Evolutionary conservation across 30 jellyfish, hydroid and myxozoan species (phyloP).

Genomic region (Aurelia aurita): DNA sequence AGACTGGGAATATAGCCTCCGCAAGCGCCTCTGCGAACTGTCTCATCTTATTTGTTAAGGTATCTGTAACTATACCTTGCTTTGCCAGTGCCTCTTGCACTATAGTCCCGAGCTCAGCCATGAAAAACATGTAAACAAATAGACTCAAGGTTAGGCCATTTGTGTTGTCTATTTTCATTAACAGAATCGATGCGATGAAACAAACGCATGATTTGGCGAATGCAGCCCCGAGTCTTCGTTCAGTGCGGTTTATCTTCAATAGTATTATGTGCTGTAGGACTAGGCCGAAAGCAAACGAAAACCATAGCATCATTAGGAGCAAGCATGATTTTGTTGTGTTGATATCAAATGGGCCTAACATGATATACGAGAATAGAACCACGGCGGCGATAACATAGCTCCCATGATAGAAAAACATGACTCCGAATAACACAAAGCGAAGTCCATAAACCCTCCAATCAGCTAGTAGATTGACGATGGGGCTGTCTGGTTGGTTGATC

Average conservation of each 20-base stretch:
- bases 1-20: constrained; percentile 43
- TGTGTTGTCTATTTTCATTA: constrained; percentile 45
- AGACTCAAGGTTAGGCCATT: constrained; percentile 44
- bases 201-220: constrained; percentile 49
- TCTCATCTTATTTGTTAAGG: constrained; percentile 8
- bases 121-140: constrained; percentile 51
- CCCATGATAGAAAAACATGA: constrained; percentile 52
- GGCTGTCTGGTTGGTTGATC: not conserved
- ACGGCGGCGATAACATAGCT: constrained; percentile 36
- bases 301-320: constrained; percentile 54
- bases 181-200: constrained; percentile 40
- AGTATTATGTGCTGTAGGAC: constrained; percentile 42
- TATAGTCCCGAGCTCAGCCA: constrained; percentile 43
- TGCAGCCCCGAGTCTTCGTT: constrained; percentile 47
- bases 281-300: constrained; percentile 54
- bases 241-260: constrained; percentile 13
- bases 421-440: constrained; percentile 25
- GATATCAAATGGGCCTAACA: constrained; percentile 51
- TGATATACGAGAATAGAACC: constrained; percentile 35
- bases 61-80: constrained; percentile 23
- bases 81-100: constrained; percentile 32
- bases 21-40: constrained; percentile 51
- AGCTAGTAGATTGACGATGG: not conserved
- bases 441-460: constrained; percentile 32
- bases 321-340: constrained; percentile 31